Evolutionary conservation across 2,113 vertebrate species (phyloP).

Genomic region (Actenoides hombroni): DNA sequence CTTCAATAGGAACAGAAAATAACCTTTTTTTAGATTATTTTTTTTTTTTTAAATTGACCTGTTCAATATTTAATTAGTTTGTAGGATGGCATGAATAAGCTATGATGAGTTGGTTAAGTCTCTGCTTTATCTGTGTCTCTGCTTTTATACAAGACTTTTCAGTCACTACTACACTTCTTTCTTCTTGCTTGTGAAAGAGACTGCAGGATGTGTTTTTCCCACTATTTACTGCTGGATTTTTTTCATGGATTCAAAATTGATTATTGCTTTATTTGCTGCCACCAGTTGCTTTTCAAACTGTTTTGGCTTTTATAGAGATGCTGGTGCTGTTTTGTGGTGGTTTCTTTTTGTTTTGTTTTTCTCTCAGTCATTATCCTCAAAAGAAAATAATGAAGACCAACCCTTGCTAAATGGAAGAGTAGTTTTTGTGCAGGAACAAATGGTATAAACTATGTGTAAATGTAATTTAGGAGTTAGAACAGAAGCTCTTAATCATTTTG

Average conservation of each 20-base stretch:
- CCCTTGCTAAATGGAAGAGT: not conserved
- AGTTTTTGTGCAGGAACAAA: not conserved
- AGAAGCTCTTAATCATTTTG: not conserved
- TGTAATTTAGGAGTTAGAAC: not conserved
- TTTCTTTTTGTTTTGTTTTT: not conserved
- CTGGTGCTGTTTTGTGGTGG: not conserved
- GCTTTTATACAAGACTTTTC: not conserved
- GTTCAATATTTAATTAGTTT: not conserved
- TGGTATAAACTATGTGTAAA: not conserved
- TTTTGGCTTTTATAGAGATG: not conserved
- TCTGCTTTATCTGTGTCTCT: not conserved
- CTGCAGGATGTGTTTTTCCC: not conserved
- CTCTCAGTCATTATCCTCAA: not conserved
- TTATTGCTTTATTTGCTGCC: not conserved
- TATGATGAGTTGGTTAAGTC: not conserved
- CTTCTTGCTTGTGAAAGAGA: not conserved
- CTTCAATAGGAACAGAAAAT: not conserved
- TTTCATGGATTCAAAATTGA: not conserved
- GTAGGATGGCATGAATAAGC: not conserved
- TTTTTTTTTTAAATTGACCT: not conserved
- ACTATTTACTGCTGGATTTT: not conserved
- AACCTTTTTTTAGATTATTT: too few relatives aligned
- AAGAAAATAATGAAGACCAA: not conserved
- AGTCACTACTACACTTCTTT: not conserved
- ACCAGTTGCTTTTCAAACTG: not conserved